Percentiles rank a stretch among this genome's conserved stretches.
These are phyloP conservation scores for Volucella bombylans DNA, from an alignment of 2,888 invertebrate genomes.

Conservation along the genomic window DNA sequence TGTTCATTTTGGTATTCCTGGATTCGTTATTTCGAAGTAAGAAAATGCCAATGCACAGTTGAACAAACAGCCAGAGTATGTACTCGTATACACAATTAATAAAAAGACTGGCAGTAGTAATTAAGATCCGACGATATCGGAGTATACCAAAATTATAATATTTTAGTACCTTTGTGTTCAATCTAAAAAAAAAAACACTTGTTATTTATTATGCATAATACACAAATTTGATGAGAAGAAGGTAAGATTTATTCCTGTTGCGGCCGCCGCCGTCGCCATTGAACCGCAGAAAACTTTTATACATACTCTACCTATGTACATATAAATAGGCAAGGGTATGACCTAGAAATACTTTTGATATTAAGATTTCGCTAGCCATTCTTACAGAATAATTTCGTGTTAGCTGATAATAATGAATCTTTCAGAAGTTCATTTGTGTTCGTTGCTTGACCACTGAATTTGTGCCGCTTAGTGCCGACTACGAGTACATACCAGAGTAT, in stretches of 20 bases:
- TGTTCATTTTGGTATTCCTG: no score
- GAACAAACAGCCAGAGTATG: background rate
- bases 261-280: constrained; percentile 1
- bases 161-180: no score
- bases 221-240: background rate
- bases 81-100: background rate
- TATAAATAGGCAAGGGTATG: constrained; percentile 39
- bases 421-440: constrained; percentile 57
- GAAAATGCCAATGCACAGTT: background rate
- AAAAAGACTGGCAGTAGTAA: background rate
- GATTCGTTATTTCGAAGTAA: background rate
- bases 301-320: background rate
- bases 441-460: constrained; percentile 20
- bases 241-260: constrained; percentile 14
- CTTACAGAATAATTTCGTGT: constrained; percentile 33
- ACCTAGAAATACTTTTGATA: constrained; percentile 51
- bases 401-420: constrained; percentile 53
- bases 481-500: background rate
- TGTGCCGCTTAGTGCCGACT: constrained; percentile 1
- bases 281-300: constrained; percentile 18
- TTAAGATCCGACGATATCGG: constrained; percentile 10
- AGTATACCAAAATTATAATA: background rate
- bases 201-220: background rate
- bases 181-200: no score
- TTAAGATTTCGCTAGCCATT: constrained; percentile 26